phyloP scores from a whole-genome alignment of 2,797 vertebrate genomes.

The Sphaeramia orbicularis region DNA sequence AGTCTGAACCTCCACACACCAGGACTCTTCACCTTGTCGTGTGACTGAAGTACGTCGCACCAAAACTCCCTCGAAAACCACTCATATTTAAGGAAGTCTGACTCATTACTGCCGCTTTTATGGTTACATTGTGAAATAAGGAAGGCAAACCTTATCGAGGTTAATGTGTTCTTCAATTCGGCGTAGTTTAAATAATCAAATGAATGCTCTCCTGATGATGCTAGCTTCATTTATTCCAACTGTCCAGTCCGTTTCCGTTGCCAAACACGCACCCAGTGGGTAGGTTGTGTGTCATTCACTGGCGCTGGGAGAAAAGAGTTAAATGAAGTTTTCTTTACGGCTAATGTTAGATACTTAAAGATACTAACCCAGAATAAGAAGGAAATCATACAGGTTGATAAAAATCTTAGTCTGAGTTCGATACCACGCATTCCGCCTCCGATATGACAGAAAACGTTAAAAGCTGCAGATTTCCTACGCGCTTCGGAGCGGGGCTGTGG shows the following conservation, averaged over 20 bases:
- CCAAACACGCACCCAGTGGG: neutral
- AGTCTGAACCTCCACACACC: too few species aligned
- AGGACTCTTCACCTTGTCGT: too few species aligned
- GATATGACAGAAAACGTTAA: neutral
- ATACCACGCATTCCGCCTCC: rapidly evolving
- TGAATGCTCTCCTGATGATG: rapidly evolving
- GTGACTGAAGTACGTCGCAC: neutral
- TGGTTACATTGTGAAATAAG: rapidly evolving
- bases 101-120: rapidly evolving
- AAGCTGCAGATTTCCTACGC: neutral
- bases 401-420: rapidly evolving
- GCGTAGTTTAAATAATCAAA: neutral
- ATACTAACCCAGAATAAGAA: neutral
- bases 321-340: rapidly evolving
- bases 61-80: neutral
- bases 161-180: neutral
- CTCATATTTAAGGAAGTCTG: rapidly evolving
- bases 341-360: rapidly evolving
- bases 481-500: constrained; percentile 25
- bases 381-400: rapidly evolving
- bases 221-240: neutral
- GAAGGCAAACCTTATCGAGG: too few species aligned
- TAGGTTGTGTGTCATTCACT: neutral
- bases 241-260: neutral
- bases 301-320: too few species aligned